Percentiles rank a stretch among this genome's conserved stretches.
Evolutionary conservation across 2,888 invertebrate species (phyloP).

Genomic region (Scaptomyza parva): DNA sequence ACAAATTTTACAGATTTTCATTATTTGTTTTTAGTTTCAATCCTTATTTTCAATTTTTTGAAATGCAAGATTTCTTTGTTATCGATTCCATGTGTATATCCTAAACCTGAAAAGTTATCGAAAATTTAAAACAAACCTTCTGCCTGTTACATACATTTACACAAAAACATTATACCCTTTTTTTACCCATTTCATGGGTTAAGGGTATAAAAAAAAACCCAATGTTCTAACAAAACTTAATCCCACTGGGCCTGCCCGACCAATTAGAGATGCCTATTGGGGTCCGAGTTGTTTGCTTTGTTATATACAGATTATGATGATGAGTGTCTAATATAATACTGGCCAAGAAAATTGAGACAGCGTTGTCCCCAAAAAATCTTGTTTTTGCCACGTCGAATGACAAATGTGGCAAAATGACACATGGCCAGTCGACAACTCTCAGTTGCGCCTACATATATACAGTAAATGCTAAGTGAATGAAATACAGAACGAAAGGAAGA

Average conservation of each 20-base stretch:
- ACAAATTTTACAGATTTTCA: too few relatives aligned
- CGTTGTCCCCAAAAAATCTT: slow-evolving; percentile 31
- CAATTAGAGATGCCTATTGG: slow-evolving; percentile 25
- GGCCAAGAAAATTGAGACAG: slow-evolving; percentile 30
- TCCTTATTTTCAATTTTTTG: too few relatives aligned
- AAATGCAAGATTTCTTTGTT: too few relatives aligned
- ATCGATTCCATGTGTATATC: too few relatives aligned
- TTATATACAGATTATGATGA: slow-evolving; percentile 41
- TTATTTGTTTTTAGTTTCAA: too few relatives aligned
- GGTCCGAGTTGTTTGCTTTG: slow-evolving; percentile 6
- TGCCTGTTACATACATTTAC: too few relatives aligned
- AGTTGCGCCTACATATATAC: slow-evolving; percentile 30
- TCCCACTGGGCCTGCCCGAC: not conserved
- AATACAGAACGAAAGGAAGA: not conserved
- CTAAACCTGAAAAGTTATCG: too few relatives aligned
- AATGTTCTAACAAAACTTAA: not conserved
- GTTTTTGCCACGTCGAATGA: slow-evolving; percentile 31
- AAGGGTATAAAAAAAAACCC: not conserved
- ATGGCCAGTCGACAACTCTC: slow-evolving; percentile 40
- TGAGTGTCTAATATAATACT: slow-evolving; percentile 40
- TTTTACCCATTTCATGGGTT: too few relatives aligned
- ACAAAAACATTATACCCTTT: too few relatives aligned
- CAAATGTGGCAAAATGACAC: slow-evolving; percentile 42
- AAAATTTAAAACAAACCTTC: too few relatives aligned
- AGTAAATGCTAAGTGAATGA: slow-evolving; percentile 39